Evolutionary conservation across 2,113 vertebrate species (phyloP).

Genomic region (Hylia prasina): DNA sequence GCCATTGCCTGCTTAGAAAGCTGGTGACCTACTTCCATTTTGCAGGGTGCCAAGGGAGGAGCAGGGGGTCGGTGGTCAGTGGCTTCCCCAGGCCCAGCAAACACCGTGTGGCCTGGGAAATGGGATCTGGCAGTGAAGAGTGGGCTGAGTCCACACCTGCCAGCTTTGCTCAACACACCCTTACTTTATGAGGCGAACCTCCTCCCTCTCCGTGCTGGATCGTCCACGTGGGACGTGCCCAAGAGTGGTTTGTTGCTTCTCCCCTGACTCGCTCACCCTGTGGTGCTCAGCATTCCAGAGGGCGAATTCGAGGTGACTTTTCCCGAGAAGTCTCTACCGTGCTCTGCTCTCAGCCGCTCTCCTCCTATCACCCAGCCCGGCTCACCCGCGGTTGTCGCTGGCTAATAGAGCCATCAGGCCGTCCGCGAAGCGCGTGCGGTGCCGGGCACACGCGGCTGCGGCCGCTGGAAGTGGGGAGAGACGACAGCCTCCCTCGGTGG

Average conservation of each 20-base stretch:
- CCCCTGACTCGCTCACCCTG: neutral
- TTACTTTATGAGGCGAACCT: neutral
- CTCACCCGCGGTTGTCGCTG: neutral
- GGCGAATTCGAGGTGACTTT: neutral
- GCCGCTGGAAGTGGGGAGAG: neutral
- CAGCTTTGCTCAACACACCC: neutral
- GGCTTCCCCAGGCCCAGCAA: neutral
- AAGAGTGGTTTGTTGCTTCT: neutral
- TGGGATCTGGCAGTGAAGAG: neutral
- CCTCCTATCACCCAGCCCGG: neutral
- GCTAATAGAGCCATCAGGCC: neutral
- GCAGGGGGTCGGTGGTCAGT: neutral
- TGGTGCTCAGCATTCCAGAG: neutral
- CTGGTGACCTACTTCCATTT: neutral
- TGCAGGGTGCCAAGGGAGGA: no score
- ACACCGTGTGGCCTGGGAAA: neutral
- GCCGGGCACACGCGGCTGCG: neutral
- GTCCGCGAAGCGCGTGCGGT: neutral
- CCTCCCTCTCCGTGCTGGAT: neutral
- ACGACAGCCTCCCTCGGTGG: neutral
- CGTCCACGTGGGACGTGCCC: neutral
- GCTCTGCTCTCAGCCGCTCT: neutral
- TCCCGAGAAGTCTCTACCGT: neutral
- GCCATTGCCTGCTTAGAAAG: neutral
- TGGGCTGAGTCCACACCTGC: neutral